A percentile compares a stretch with the other conserved stretches of the same genome.
Evolutionary conservation across 30 jellyfish, hydroid and myxozoan species (phyloP).

Genomic region (Hydractinia echinata): DNA sequence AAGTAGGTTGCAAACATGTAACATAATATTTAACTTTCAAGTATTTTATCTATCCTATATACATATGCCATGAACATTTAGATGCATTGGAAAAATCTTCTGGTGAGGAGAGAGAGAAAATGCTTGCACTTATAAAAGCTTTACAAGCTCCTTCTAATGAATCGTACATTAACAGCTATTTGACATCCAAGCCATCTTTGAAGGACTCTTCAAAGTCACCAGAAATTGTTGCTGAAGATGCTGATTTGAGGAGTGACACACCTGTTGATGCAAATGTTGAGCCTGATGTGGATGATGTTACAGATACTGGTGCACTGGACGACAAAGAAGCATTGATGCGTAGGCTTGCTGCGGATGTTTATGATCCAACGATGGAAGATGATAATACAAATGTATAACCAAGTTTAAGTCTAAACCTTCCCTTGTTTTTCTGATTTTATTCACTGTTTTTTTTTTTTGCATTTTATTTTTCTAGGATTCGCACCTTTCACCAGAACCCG

Average conservation of each 20-base stretch:
- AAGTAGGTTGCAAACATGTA: no score
- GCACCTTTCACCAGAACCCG: neutral
- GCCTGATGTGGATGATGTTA: no score
- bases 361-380: neutral
- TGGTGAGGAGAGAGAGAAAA: conserved; percentile 80
- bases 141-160: conserved; percentile 53
- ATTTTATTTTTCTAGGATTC: neutral
- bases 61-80: neutral
- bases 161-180: conserved; percentile 10
- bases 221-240: no score
- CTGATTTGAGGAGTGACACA: no score
- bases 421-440: neutral
- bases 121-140: conserved; percentile 73
- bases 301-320: no score
- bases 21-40: neutral
- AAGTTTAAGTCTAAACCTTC: neutral
- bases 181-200: neutral
- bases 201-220: neutral
- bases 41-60: neutral
- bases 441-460: neutral
- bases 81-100: conserved; percentile 88
- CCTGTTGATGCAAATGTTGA: no score
- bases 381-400: neutral
- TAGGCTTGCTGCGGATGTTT: conserved; percentile 13
- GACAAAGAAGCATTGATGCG: conserved; percentile 4